phyloP scores from a whole-genome alignment of 1,140 invertebrate genomes.

The Streblospio benedicti region DNA sequence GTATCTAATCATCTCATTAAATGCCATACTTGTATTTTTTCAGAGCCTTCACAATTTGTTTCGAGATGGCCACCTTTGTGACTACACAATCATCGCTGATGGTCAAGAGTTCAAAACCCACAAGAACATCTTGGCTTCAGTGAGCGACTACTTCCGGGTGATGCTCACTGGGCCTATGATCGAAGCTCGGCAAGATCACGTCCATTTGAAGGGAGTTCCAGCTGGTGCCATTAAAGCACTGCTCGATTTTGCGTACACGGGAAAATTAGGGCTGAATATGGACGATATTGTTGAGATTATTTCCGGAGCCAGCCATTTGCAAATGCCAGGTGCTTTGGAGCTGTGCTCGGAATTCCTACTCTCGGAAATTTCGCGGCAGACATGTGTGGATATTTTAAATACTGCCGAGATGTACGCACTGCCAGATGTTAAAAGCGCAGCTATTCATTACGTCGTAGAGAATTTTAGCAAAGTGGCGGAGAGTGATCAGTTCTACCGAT shows the following conservation, averaged over 20 bases:
- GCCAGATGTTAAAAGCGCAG: neutral
- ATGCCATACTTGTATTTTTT: no score
- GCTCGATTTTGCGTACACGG: slow-evolving; percentile 3
- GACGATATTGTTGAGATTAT: slow-evolving; percentile 1
- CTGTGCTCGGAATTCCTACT: neutral
- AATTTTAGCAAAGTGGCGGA: neutral
- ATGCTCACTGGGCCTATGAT: slow-evolving; percentile 3
- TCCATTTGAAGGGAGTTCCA: slow-evolving; percentile 1
- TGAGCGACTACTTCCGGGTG: slow-evolving; percentile 1
- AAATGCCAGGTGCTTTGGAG: slow-evolving; percentile 1
- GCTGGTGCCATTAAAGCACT: neutral
- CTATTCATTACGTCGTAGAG: neutral
- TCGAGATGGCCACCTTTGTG: neutral
- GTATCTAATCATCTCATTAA: no score
- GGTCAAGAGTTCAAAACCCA: neutral
- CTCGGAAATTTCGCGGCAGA: neutral
- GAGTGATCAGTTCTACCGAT: neutral
- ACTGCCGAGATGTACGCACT: slow-evolving; percentile 1
- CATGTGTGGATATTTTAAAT: slow-evolving; percentile 1
- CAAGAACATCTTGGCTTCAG: neutral
- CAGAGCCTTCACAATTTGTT: neutral
- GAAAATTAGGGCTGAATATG: neutral
- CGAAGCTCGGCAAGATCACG: slow-evolving; percentile 2
- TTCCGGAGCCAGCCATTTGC: slow-evolving; percentile 1
- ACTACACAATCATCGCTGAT: slow-evolving; percentile 5